Evolutionary conservation across 1,140 invertebrate species (phyloP), one percentile per base, ranked within the genome.

Genomic region (Megathymus violae): DNA sequence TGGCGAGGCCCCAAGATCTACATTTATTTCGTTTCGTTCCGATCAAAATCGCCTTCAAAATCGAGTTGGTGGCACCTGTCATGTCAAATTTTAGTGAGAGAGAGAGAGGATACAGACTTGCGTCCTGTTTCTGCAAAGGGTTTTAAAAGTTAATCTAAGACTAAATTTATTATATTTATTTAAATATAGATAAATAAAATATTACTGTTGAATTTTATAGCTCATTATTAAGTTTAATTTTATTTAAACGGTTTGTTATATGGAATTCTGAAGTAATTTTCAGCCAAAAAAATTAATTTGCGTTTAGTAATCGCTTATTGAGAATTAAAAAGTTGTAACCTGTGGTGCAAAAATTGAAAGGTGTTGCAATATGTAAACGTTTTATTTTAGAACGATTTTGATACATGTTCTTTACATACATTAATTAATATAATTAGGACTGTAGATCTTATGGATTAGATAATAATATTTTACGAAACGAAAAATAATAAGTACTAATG

Each of bases 21-120:
- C 83, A 85, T 89, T 85, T 78, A 86, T 77, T 81, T 73, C 72
- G 68, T 73, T 76, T 80, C 64, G 67, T 56, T 67, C 64, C 62
- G 67, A 54, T 19, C 36, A 64, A 62, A 62, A 44, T 76, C 40
- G 65, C 62, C 60, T 66, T 65, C 60, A 73, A 80, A 59, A 77
- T 86, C 78, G 17, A 74, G 84, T 80, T 84, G 86, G 84, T 80
- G 74, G 75, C 80, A 77, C 51, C 71, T 85, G 85, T 85, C 84
- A 86, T 63, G 71, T 56, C 41, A 59, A 47, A 47, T 46, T 58
- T 58, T 17, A 43, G 54, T 47, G 54, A 52, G 46, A 22, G 41
- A 43, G 19, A 36, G 34, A 11, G n/a, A 36, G n/a, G 7, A 7
- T n/a, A 11, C 1, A 36, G 1, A 2, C 25, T 22, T 11, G 47